Evolutionary conservation across 2,113 vertebrate species (phyloP).

Genomic region (Siniperca chuatsi): DNA sequence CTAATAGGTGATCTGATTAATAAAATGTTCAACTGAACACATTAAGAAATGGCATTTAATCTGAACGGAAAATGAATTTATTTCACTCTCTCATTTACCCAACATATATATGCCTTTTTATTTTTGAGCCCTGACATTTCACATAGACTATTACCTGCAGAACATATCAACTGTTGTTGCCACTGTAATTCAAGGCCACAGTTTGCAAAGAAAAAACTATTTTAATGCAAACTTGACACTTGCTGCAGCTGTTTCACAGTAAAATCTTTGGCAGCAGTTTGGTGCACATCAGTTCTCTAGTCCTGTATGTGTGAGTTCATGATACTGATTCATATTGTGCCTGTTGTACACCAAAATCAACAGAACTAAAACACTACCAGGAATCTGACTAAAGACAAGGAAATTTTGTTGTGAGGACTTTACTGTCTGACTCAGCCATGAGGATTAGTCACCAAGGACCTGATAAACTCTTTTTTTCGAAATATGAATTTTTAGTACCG

Average conservation of each 20-base stretch:
- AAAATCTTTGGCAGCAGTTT: not conserved
- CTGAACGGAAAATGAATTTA: not conserved
- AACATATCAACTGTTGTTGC: not conserved
- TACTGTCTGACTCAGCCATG: not conserved
- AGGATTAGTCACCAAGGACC: not conserved
- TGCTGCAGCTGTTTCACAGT: not conserved
- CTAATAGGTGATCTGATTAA: not conserved
- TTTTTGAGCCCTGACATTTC: not conserved
- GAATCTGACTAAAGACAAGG: not conserved
- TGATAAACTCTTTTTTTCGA: not conserved
- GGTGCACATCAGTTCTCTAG: no score
- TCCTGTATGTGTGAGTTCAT: not conserved
- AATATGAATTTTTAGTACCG: not conserved
- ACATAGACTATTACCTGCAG: not conserved
- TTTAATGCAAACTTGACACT: not conserved
- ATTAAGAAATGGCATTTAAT: conserved; percentile 2
- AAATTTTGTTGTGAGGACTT: not conserved
- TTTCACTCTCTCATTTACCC: not conserved
- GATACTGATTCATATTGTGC: not conserved
- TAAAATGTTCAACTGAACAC: not conserved
- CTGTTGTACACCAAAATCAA: not conserved
- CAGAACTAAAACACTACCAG: not conserved
- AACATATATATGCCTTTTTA: no score
- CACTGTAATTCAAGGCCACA: not conserved
- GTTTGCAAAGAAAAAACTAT: not conserved